Base-by-base conservation (phyloP, 2,797 vertebrate species). In the Mormyrus hasselquistii region DNA sequence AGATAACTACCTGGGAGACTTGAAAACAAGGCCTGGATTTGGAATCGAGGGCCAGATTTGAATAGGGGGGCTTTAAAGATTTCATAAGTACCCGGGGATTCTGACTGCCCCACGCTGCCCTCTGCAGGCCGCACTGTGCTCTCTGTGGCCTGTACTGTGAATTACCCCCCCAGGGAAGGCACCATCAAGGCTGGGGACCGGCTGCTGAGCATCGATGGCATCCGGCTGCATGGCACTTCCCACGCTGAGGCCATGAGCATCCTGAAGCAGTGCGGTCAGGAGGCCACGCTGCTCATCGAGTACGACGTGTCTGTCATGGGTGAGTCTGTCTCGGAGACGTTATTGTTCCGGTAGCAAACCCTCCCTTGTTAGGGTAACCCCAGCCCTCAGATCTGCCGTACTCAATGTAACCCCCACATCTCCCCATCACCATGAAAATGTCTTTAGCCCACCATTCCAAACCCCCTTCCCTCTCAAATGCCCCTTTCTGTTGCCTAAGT, bases 231-330 rank as follows among this genome's bases (percentile, higher is more conserved):
- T 1, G 98, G 98, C 93, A 97, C 96, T 41, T 97, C 97, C 1
- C 97, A 98, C 0, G 95, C 97, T 0, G 98, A 99, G 94, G 97
- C 98, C 93, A 98, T 98, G 97, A 98, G 98, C 92, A 98, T 99
- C 93, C 97, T 99, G 84, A 99, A 99, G 93, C 98, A 99, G 86
- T 98, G 98, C 0, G 98, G 98, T 0, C 98, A 99, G 94, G 98
- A 99, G 91, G 98, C 98, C 0, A 98, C 97, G 6, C 96, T 99
- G 90, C 96, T 99, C 92, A 93, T 99, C 0, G 98, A 99, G 94
- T 99, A 98, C 0, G 98, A 99, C 73, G 98, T 99, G 92, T 99
- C 98, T 0, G 95, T 99, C 59, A 99, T 99, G 98, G 98, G 98
- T 99, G 95, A 89, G 97, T 94, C 25, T n/a, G 82, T 9, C 2